A percentile compares a stretch with the other conserved stretches of the same genome.
These are phyloP conservation scores for Entomobrya multifasciata DNA, from an alignment of 2,888 invertebrate genomes.

Conservation along the genomic window DNA sequence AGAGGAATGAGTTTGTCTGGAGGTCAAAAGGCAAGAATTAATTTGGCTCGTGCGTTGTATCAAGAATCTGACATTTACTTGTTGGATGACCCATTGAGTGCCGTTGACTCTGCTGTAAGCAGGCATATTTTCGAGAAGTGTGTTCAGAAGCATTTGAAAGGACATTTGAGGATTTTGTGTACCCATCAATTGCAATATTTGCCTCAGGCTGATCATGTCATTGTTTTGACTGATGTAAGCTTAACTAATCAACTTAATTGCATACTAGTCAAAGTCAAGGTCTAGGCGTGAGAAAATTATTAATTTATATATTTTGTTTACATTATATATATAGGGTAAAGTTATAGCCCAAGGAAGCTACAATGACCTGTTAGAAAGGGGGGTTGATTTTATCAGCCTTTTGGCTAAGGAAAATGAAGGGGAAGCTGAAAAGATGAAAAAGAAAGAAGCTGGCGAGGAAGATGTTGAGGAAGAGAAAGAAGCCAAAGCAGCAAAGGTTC, in stretches of 20 bases:
- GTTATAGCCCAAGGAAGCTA: conserved; percentile 85
- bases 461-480: conserved; percentile 19
- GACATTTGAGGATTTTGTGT: conserved; percentile 88
- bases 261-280: not conserved
- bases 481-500: conserved; percentile 45
- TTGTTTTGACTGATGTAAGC: conserved; percentile 75
- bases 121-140: conserved; percentile 93
- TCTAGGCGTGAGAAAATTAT: not conserved
- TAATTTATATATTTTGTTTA: too few species aligned
- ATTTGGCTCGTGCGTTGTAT: conserved; percentile 86
- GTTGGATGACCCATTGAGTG: conserved; percentile 89
- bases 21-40: conserved; percentile 83
- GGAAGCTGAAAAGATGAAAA: conserved; percentile 47
- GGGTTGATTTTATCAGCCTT: conserved; percentile 80
- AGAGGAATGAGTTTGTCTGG: conserved; percentile 83
- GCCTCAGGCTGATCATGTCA: conserved; percentile 77
- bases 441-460: conserved; percentile 78
- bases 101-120: conserved; percentile 91
- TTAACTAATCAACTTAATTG: not conserved
- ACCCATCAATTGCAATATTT: conserved; percentile 83
- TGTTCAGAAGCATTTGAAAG: conserved; percentile 85
- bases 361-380: conserved; percentile 82
- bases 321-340: conserved; percentile 81
- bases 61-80: conserved; percentile 91
- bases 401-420: conserved; percentile 78